Percentiles rank a stretch among this genome's conserved stretches.
Evolutionary conservation across 2,888 invertebrate genomes (phyloP).

Genomic region (Doris montereyensis): DNA sequence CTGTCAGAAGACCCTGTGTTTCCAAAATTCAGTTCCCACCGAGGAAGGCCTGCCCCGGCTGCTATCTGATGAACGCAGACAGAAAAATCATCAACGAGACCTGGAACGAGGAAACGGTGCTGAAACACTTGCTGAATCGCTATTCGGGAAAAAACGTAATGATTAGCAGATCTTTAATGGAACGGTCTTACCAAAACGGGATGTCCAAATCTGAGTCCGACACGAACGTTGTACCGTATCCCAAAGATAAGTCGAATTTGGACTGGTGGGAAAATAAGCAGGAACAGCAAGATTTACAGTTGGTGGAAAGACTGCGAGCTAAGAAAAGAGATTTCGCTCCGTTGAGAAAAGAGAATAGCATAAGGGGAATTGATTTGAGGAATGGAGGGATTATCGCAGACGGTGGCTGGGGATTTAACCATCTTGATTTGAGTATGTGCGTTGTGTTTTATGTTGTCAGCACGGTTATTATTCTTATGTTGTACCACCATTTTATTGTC

Average conservation of each 20-base stretch:
- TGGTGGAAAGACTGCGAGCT: constrained; percentile 48
- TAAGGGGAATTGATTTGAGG: not conserved
- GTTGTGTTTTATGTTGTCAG: constrained; percentile 65
- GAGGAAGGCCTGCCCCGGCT: too few relatives aligned
- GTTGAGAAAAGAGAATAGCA: not conserved
- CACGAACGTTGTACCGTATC: too few relatives aligned
- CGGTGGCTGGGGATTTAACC: constrained; percentile 52
- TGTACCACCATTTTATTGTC: constrained; percentile 68
- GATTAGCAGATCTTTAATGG: too few relatives aligned
- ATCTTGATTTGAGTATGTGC: constrained; percentile 67
- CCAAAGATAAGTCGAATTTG: too few relatives aligned
- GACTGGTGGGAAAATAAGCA: constrained; percentile 66
- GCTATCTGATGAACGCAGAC: constrained; percentile 36
- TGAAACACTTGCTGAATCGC: constrained; percentile 55
- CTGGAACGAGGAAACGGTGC: constrained; percentile 53
- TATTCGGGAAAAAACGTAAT: constrained; percentile 54
- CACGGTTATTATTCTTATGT: constrained; percentile 55
- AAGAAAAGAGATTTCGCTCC: constrained; percentile 50
- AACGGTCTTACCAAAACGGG: too few relatives aligned
- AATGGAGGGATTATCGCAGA: not conserved
- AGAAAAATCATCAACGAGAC: not conserved
- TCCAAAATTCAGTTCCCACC: constrained; percentile 93
- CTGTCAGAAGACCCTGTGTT: constrained; percentile 87
- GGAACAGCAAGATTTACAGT: constrained; percentile 55
- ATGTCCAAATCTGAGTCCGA: too few relatives aligned